phyloP scores from a whole-genome alignment of 2,888 invertebrate species.

The Limnephilus lunatus region DNA sequence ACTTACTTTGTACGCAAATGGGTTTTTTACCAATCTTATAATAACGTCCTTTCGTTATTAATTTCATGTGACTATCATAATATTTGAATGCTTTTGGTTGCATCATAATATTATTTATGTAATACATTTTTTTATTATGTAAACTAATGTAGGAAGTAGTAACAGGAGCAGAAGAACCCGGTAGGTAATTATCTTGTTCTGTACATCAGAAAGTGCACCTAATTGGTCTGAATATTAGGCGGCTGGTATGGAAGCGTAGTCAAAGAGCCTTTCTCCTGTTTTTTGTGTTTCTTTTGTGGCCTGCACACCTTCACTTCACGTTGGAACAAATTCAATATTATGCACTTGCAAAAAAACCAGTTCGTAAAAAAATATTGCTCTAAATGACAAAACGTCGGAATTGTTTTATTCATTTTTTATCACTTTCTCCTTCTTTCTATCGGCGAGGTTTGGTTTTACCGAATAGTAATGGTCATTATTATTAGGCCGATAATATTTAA shows the following conservation, averaged over 20 bases:
- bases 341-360: conserved; percentile 18
- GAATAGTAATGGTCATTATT: not conserved
- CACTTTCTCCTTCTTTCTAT: conserved; percentile 17
- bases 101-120: not conserved
- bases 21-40: not conserved
- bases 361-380: conserved; percentile 29
- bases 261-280: conserved; percentile 35
- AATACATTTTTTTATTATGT: not conserved
- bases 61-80: not conserved
- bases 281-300: not conserved
- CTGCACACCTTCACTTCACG: conserved; percentile 28
- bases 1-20: not conserved
- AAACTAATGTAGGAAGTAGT: not conserved
- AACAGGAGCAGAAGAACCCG: not conserved
- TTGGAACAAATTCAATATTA: not conserved
- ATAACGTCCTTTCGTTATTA: not conserved
- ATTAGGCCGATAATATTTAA: no score
- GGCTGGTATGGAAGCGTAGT: not conserved
- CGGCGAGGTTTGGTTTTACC: not conserved
- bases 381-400: conserved; percentile 5
- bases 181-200: not conserved
- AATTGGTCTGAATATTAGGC: not conserved
- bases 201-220: not conserved
- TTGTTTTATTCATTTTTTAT: conserved; percentile 13
- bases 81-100: not conserved